Conservation (phyloP, 2,888 invertebrate species). For the Strigamia crassipes region DNA sequence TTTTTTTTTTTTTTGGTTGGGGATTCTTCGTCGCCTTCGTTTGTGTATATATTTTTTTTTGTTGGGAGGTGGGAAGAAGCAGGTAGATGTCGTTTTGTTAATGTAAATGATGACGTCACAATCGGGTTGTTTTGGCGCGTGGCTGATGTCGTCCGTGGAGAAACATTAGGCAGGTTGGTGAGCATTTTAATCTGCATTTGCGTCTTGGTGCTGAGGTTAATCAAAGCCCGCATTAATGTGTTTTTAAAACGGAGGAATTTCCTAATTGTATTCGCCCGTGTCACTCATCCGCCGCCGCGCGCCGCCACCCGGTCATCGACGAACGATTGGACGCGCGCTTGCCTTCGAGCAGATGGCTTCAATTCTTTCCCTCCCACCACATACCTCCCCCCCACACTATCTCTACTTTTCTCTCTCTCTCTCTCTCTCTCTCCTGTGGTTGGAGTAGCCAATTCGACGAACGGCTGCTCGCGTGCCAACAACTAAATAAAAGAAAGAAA, state of each 20-base stretch:
- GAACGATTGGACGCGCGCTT: conserved; percentile 32
- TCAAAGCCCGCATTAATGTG: conserved; percentile 47
- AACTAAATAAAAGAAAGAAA: conserved; percentile 21
- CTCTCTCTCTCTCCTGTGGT: conserved; percentile 38
- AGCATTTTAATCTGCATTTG: conserved; percentile 44
- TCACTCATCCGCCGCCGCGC: conserved; percentile 26
- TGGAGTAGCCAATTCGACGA: conserved; percentile 38
- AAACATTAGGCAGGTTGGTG: conserved; percentile 44
- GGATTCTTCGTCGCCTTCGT: conserved; percentile 39
- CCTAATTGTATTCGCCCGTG: conserved; percentile 46
- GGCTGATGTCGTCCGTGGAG: conserved; percentile 46
- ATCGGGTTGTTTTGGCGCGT: conserved; percentile 29
- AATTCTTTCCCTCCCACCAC: conserved; percentile 35
- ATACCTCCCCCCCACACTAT: not conserved
- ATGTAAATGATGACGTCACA: conserved; percentile 31
- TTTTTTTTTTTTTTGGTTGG: not conserved
- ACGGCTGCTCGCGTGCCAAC: conserved; percentile 42
- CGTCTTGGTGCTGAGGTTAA: conserved; percentile 45
- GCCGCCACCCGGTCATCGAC: conserved; percentile 39
- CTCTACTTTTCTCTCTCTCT: not conserved
- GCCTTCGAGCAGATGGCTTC: conserved; percentile 29
- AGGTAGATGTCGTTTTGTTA: conserved; percentile 42
- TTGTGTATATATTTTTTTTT: conserved; percentile 16
- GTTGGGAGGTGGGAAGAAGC: not conserved
- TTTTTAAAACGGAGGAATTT: conserved; percentile 47